Evolutionary conservation across 1,140 invertebrate genomes (phyloP), one percentile per base, ranked within the genome.

Genomic region (Hycleus cichorii): DNA sequence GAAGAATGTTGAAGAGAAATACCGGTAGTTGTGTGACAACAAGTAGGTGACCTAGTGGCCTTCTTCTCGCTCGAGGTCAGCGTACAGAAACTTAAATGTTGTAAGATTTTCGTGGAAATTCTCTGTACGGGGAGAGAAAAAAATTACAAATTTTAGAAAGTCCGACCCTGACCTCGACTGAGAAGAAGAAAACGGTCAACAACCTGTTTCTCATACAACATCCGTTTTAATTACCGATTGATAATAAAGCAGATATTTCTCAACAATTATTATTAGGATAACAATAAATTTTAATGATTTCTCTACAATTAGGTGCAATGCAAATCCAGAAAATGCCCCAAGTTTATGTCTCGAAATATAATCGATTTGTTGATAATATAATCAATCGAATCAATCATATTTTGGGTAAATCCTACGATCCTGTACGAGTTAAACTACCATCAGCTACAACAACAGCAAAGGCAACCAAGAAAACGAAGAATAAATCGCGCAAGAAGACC

Each of bases 291-390:
- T 27, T 57, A 5, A 7, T 32, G 32, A 18, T 32, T 4, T 32
- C 1, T 32, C 4, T 32, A 7, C 7, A 7, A 5, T 32, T 61
- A 70, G 69, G 69, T 62, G 57, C 63, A 18, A 59, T 62, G 25
- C 39, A 54, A 38, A 43, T 49, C 8, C 65, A 65, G 0, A 72
- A 75, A n/a, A 79, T 87, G 12, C 81, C 86, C 2, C 79, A 84
- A 1, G 80, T 86, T 27, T 88, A 89, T 72, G 84, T 88, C 26
- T 76, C 82, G 25, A 88, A 88, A 69, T 89, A 91, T 75, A 91
- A 91, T 74, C 81, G 82, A 62, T 91, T 89, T 69, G 84, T 91
- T 39, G 89, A 91, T 71, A 87, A 82, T 60, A 88, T 90, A 61
- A 77, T 91, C 44, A 82, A 80, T 26, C 81, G 86, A 58, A 89